Base-by-base conservation (phyloP, 2,113 vertebrate genomes). In the Rousettus leschenaultii region DNA sequence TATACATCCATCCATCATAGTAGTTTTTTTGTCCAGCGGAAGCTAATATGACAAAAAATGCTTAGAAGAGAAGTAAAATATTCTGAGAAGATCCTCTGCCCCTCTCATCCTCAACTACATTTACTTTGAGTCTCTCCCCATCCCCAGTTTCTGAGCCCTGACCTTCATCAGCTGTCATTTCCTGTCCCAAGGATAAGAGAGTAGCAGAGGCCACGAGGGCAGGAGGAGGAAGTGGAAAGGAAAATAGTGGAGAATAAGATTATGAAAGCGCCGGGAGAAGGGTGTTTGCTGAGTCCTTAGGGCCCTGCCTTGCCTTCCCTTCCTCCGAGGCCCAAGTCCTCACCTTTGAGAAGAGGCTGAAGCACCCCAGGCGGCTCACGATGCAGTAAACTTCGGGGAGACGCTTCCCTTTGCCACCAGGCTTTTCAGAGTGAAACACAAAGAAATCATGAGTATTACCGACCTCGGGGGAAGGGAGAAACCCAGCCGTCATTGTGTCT, bases 381-480 rank as follows among this genome's bases (percentile, higher is more conserved):
- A 99, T 99, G 98, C 99, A 99, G 98, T 99, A 99, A 55, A 99
- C 99, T 97, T 99, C 99, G 30, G 99, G 99, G 71, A 99, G 99
- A 86, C 99, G 98, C 83, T 99, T 99, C 71, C 99, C 99, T 98
- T 99, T 99, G 95, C 99, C 99, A 85, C 99, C 99, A 95, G 99
- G 99, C 99, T 99, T 97, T 98, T 93, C 84, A 97, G 95, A 98
- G 93, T 97, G 97, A 98, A 2, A 2, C 43, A 97, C 43, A 98
- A 13, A 96, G 74, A 65, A 70, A 53, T 48, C 1, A 10, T 43
- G 68, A 91, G 70, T 5, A 8, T n/a, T 18, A 38, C 3, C 13
- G 55, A 24, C 9, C 28, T 66, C 53, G 10, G 28, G 45, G 45
- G 61, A 40, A 57, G 33, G 19, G 65, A 21, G 59, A 51, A 63